Percentiles rank a stretch among this genome's conserved stretches.
phyloP scores from a whole-genome alignment of 2,888 invertebrate genomes.

The Orchesella flavescens region DNA sequence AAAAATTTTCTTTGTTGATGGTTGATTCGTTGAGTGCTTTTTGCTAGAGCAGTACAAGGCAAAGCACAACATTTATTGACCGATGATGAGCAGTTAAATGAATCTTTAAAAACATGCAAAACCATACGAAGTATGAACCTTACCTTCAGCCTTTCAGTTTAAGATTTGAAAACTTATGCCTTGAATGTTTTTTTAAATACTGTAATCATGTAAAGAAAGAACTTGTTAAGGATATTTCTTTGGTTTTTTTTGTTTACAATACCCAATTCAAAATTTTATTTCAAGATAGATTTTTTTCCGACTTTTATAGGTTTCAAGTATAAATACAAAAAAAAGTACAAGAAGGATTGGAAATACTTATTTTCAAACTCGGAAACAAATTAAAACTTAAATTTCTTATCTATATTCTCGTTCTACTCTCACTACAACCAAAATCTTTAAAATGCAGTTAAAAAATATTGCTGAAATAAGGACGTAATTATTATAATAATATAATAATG shows the following conservation, averaged over 20 bases:
- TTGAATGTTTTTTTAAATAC: too few species aligned
- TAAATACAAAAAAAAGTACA: slow-evolving; percentile 59
- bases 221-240: background rate
- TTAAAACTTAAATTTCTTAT: background rate
- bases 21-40: too few species aligned
- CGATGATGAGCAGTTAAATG: too few species aligned
- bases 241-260: slow-evolving; percentile 33
- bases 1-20: too few species aligned
- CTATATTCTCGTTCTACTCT: background rate
- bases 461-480: slow-evolving; percentile 9
- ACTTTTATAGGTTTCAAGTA: slow-evolving; percentile 31
- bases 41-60: too few species aligned
- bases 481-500: background rate
- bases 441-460: slow-evolving; percentile 33
- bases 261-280: slow-evolving; percentile 39
- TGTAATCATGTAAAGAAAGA: too few species aligned
- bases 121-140: too few species aligned
- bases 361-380: slow-evolving; percentile 15
- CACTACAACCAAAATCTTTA: background rate
- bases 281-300: slow-evolving; percentile 9
- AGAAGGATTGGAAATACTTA: slow-evolving; percentile 49
- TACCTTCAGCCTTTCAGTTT: too few species aligned
- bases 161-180: too few species aligned
- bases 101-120: too few species aligned
- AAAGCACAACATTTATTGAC: too few species aligned